A percentile compares a stretch with the other conserved stretches of the same genome.
Conservation (phyloP, 2,888 invertebrate species). For the Ormyrus labotus region DNA sequence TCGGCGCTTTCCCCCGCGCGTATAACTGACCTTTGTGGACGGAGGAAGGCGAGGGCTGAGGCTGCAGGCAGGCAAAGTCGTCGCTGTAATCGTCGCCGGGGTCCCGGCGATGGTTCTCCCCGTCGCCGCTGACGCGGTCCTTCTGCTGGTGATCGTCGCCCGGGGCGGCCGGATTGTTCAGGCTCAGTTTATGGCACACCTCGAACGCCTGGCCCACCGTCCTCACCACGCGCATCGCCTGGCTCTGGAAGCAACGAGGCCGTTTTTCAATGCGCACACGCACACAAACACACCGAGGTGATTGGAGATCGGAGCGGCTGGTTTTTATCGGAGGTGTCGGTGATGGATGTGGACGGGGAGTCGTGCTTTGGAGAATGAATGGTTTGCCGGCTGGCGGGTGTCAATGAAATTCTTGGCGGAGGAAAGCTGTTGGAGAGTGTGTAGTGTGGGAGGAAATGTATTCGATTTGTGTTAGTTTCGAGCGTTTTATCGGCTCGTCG, state of each 20-base stretch:
- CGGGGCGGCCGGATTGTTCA: constrained; percentile 73
- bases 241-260: constrained; percentile 82
- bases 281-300: not conserved
- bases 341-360: not conserved
- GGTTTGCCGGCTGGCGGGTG: too few relatives aligned
- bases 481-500: too few relatives aligned
- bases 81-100: constrained; percentile 66
- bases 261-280: not conserved
- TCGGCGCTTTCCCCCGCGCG: too few relatives aligned
- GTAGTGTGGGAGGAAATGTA: too few relatives aligned
- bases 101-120: constrained; percentile 68
- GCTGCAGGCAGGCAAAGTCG: constrained; percentile 75
- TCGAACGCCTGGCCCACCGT: constrained; percentile 99
- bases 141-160: constrained; percentile 68
- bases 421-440: too few relatives aligned
- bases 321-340: not conserved
- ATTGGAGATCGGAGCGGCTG: too few relatives aligned
- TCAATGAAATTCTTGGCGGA: too few relatives aligned
- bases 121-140: constrained; percentile 65
- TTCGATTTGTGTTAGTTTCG: too few relatives aligned
- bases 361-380: not conserved
- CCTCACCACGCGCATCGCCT: constrained; percentile 98
- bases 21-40: constrained; percentile 66
- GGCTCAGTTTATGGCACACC: constrained; percentile 97
- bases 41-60: constrained; percentile 70